Evolutionary conservation across 2,888 invertebrate genomes (phyloP).

Genomic region (Leuctra nigra): DNA sequence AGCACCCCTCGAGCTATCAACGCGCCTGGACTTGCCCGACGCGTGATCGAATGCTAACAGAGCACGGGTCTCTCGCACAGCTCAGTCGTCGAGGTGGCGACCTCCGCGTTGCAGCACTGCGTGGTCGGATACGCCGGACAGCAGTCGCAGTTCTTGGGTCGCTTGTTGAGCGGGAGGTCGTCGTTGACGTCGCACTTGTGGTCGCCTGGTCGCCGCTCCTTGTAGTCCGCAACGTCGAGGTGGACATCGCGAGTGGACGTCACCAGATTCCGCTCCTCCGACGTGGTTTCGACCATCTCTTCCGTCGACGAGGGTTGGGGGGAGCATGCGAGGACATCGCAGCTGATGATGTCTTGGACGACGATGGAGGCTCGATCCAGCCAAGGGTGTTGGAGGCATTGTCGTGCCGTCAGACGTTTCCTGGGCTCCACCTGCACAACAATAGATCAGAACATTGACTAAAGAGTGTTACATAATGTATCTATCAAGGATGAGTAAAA

Average conservation of each 20-base stretch:
- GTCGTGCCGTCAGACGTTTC: constrained; percentile 79
- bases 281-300: neutral
- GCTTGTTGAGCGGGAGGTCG: constrained; percentile 25
- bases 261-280: neutral
- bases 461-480: too few species aligned
- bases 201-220: too few species aligned
- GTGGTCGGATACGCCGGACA: constrained; percentile 29
- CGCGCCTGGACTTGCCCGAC: neutral
- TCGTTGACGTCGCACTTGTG: constrained; percentile 15
- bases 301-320: neutral
- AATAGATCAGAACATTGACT: too few species aligned
- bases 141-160: constrained; percentile 25
- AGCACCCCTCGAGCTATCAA: neutral
- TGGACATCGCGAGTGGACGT: neutral
- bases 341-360: neutral
- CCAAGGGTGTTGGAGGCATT: constrained; percentile 89
- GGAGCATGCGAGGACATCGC: neutral
- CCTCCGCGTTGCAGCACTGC: constrained; percentile 37
- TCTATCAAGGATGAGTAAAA: too few species aligned
- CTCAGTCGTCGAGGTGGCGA: neutral
- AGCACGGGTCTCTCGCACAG: neutral
- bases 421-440: constrained; percentile 47
- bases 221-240: neutral
- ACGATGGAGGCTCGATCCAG: constrained; percentile 50
- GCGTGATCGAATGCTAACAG: neutral